Base-by-base conservation (phyloP, 1,140 invertebrate genomes). In the Diploscapter pachys region DNA sequence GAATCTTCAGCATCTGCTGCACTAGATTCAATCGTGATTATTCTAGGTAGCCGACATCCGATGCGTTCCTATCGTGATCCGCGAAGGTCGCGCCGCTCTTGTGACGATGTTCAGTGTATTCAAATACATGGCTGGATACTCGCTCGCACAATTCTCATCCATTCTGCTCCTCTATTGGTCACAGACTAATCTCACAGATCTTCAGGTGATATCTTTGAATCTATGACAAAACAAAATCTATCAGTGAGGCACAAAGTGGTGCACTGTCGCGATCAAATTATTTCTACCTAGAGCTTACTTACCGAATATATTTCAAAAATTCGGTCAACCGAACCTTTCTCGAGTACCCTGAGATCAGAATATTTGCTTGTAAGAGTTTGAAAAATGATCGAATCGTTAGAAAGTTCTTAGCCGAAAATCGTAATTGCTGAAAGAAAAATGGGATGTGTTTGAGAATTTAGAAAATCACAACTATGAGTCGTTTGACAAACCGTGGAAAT, bases 111-210 rank as follows among this genome's bases (percentile, higher is more conserved):
- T 98, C 88, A 93, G 94, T 3, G 87, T 97, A 61, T 98, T 99
- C 86, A 98, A 98, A 85, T 97, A 95, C 87, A 98, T 98, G 94
- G 94, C 94, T 51, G 90, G 92, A 61, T 98, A 98, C 86, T 93
- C 92, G 62, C 87, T 97, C 4, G 95, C 93, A 54, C 94, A 98
- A 87, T 98, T 97, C 86, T 90, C 93, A 72, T 93, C 93, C 11
- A 93, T 96, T 52, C 91, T 96, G 83, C 91, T 96, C 59, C 89
- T 97, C 0, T 97, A 98, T 86, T 88, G 87, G 73, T 89, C 91
- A 6, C 81, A 78, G 55, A 86, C 85, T 50, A 85, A 86, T 71
- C 72, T 85, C 11, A 84, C 83, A 6, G 83, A 85, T 72, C 73
- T 80, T 71, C 74, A 76, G 63, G 74, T 76, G 9, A 31, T 9